Base-by-base conservation (phyloP, 2,888 invertebrate genomes). In the Nemapogon koenigi region DNA sequence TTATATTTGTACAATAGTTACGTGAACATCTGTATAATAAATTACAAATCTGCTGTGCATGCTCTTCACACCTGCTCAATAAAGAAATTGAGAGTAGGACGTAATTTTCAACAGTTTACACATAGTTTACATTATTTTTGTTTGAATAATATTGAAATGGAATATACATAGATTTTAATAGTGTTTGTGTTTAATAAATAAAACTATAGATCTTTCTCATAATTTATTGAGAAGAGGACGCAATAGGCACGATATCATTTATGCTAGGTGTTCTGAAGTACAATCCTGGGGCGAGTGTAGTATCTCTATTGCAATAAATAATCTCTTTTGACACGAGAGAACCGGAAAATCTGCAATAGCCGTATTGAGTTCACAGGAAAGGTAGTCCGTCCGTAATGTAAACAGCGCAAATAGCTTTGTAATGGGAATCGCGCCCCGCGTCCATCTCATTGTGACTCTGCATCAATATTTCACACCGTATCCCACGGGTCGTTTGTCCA, bases 261-360 rank as follows among this genome's bases (percentile, higher is more conserved):
- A 69, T 70, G 62, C 53, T 62, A 64, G 61, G 61, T 65, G 63
- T 64, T 33, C 33, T 33, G 19, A 46, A 50, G 52, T 53, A 46
- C 55, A 53, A 60, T 63, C 60, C 56, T 59, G 57, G 59, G 59
- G 60, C 62, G 62, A 58, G 57, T 59, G 57, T 60, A 62, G 58
- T 65, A 69, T 72, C 70, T 70, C 67, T 64, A 67, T 72, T 62
- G 67, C 63, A 63, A 71, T 72, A 71, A 69, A 70, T 72, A 63
- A 67, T 63, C 55, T 62, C 59, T 61, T 69, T 70, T 70, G 71
- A 70, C 69, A 62, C 59, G 62, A 62, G 62, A 63, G 67, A 61
- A 65, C 64, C 62, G 62, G 66, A 69, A 70, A 68, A 72, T 71
- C 70, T 67, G 66, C 71, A 65, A 71, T 68, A 55, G 59, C 57